Evolutionary conservation across 2,888 invertebrate species (phyloP), one percentile per base, ranked within the genome.

Genomic region (Drosophila eohydei): DNA sequence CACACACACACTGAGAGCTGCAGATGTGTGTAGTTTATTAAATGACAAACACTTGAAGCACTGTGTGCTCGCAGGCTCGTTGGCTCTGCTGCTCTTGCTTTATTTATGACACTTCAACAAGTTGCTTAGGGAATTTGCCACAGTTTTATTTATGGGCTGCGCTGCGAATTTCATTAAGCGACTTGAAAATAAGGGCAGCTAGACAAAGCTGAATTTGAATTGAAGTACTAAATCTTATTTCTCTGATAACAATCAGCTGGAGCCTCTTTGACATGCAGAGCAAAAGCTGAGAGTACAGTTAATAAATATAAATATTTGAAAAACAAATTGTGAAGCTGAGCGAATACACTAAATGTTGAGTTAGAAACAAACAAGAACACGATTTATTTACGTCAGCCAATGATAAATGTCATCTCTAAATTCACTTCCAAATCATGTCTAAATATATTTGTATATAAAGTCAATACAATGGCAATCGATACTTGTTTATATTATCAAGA

Each of bases 61-160:
- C 68, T 63, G 59, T 73, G 48, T 67, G 71, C 71, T 11, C 51
- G 56, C 30, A 43, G 60, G 50, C 9, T 62, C 43, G 21, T 41
- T 40, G 11, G 14, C 16, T 21, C 21, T 5, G 28, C 46, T 46
- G 28, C 8, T 28, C 48, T 48, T 51, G 78, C 72, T 79, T 88
- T 86, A 88, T 88, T 83, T 83, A 83, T 83, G 88, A 82, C 83
- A 79, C 82, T 83, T 88, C 80, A 88, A 63, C 83, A 71, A 72
- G 86, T 86, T 88, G 89, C 77, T 88, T 80, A 86, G 86, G 83
- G 88, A 74, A 83, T 88, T 83, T 88, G 83, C 89, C 88, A 88
- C 73, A 86, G 38, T 81, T 86, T 88, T 88, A 83, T 88, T 83
- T 86, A 83, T 83, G 88, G 70, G 65, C 7, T 57, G 32, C 38